Base-by-base conservation (phyloP, 2,888 invertebrate species). In the Matsumyia berberina region DNA sequence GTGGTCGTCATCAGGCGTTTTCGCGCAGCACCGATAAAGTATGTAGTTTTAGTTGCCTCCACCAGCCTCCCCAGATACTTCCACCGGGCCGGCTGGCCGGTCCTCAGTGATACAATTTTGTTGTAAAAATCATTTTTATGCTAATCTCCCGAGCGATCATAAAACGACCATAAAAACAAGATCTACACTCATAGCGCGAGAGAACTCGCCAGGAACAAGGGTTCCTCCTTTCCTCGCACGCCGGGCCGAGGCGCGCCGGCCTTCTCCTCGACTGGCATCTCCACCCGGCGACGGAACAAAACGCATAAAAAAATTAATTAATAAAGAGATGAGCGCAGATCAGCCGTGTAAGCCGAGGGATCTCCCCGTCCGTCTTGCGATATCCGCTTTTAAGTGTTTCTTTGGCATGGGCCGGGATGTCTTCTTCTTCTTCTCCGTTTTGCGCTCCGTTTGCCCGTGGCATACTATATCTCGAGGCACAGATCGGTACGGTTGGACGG, bases 251-350 rank as follows among this genome's bases (percentile, higher is more conserved):
- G n/a, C 7, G 11, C 12, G 9, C 29, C 24, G 12, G 11, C 46
- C 11, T 39, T 24, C 15, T 4, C 3, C 11, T n/a, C 33, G 46
- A 12, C 24, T 19, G 17, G 39, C 57, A 78, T 55, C 62, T 55
- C 19, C 55, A 37, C 29, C 19, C 33, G 31, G 9, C 53, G 39
- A 33, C 44, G 15, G 46, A 39, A 74, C 46, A 64, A 74, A 44
- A 44, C 51, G 62, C 55, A 31, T 49, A 66, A 76, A 79, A 67
- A 80, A 80, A 76, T 57, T 74, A 81, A 81, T 76, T 81, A 76
- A 81, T 81, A 81, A 70, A 81, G 81, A 76, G 69, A 81, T 81
- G 81, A 69, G 60, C 57, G 81, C 69, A 81, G 81, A 81, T 81
- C 76, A 76, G 76, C 44, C 76, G 60, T 80, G 67, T 69, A 67